Evolutionary conservation across 1,140 invertebrate species (phyloP).

Genomic region (Batillaria attramentaria): DNA sequence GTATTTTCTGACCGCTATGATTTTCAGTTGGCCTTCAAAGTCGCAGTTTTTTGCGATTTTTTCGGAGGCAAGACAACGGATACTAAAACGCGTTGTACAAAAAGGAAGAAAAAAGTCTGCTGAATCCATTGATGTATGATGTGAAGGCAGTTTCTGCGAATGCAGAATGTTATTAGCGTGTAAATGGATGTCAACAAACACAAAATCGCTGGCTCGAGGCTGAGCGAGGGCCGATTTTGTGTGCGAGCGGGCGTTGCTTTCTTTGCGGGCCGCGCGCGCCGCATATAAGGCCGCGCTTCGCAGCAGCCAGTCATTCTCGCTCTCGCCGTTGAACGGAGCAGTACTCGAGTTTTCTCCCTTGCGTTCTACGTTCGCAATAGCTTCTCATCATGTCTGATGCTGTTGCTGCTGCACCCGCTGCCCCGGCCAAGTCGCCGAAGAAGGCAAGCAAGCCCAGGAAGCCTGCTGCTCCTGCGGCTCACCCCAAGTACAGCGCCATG

Average conservation of each 20-base stretch:
- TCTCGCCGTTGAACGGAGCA: neutral
- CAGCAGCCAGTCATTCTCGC: too few species aligned
- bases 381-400: slow-evolving; percentile 23
- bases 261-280: neutral
- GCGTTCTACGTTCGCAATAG: neutral
- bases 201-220: neutral
- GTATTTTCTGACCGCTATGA: neutral
- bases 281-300: neutral
- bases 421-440: slow-evolving; percentile 40
- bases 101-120: neutral
- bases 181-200: slow-evolving; percentile 20
- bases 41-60: neutral
- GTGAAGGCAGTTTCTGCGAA: neutral
- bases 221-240: slow-evolving; percentile 7
- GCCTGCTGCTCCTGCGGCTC: slow-evolving; percentile 47
- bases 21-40: neutral
- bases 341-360: neutral
- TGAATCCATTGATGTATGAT: neutral
- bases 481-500: slow-evolving; percentile 60
- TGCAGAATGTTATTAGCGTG: neutral
- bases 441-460: slow-evolving; percentile 57
- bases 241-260: neutral
- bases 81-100: neutral
- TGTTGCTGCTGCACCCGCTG: slow-evolving; percentile 40
- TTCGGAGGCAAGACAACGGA: neutral